Evolutionary conservation across 1,140 invertebrate species (phyloP), one percentile per base, ranked within the genome.

Genomic region (Ostrea edulis): DNA sequence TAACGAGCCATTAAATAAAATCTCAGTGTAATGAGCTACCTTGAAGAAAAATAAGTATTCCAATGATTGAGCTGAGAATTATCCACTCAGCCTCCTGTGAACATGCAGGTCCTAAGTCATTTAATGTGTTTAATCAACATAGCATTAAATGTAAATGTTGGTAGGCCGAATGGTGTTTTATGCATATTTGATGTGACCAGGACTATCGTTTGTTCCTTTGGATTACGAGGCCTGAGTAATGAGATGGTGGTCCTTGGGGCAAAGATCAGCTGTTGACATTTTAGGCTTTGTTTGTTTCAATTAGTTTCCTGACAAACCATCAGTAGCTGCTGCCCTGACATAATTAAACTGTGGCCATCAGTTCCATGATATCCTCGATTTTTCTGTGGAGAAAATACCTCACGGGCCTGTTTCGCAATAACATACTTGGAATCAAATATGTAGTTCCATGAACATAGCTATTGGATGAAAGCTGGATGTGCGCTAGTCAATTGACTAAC

Each of bases 211-310:
- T 20, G 55, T 62, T 62, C 55, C 14, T 20, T 62, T 29, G 29
- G 12, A n/a, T 71, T 25, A 25, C 29, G 22, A 71, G 55, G 55
- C 20, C n/a, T 17, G 55, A 7, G 8, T 62, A 20, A 62, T 62
- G 55, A 62, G 14, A 35, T 9, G 8, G 55, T 17, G 68, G 12
- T 77, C 11, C 68, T 77, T 35, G 8, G 25, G 68, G 68, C 29
- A 14, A 25, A 77, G 68, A 77, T 77, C 68, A 77, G 68, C 22
- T 77, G 68, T 77, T 77, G 22, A 77, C 25, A 35, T 29, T 35
- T 25, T 12, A 35, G 29, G 25, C 0, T 77, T 25, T 29, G 68
- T 77, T 77, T 9, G 68, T 77, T 77, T 77, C 12, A 35, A 35
- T 25, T 35, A 77, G 29, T 77, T 25, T 35, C 22, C 25, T 77